Base-by-base conservation (phyloP, 2,113 vertebrate genomes). In the human region DNA sequence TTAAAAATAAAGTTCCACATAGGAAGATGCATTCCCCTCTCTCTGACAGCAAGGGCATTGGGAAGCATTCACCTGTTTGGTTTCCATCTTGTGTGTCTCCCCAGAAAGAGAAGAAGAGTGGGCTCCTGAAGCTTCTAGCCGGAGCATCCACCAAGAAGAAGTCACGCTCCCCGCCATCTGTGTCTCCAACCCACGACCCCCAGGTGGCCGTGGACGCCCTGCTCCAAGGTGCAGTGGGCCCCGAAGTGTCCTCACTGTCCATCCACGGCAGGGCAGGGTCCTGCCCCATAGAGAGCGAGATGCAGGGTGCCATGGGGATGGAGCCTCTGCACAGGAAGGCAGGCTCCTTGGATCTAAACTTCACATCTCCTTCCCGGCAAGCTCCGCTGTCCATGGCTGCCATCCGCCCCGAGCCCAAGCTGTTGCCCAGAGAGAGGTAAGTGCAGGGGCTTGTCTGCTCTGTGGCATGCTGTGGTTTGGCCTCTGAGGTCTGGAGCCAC, bases 281-380 rank as follows among this genome's bases (percentile, higher is more conserved):
- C 17, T 99, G 99, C 97, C 99, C 99, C 6, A 99, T 99, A 0
- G 99, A 99, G 98, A 99, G 99, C 78, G 99, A 99, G 98, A 99
- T 99, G 99, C 99, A 99, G 48, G 99, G 99, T 1, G 99, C 99
- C 16, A 99, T 99, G 95, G 99, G 99, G n/a, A 98, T 99, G 98
- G 99, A 99, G 97, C 99, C 99, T 0, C 99, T 99, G 97, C 99
- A 99, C 99, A 99, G 99, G 92, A 99, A 99, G 98, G 99, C 99
- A 0, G 99, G 99, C 50, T 99, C 99, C 40, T 99, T 99, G 98
- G 99, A 99, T 98, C 99, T 99, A 91, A 99, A 99, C 99, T 99
- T 99, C 98, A 99, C 99, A n/a, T 99, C 99, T 32, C 99, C 99
- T 8, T 97, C 99, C 83, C 99, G 99, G 50, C 99, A 99, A 32